phyloP scores from a whole-genome alignment of 2,113 vertebrate genomes.

The Cettia cetti region DNA sequence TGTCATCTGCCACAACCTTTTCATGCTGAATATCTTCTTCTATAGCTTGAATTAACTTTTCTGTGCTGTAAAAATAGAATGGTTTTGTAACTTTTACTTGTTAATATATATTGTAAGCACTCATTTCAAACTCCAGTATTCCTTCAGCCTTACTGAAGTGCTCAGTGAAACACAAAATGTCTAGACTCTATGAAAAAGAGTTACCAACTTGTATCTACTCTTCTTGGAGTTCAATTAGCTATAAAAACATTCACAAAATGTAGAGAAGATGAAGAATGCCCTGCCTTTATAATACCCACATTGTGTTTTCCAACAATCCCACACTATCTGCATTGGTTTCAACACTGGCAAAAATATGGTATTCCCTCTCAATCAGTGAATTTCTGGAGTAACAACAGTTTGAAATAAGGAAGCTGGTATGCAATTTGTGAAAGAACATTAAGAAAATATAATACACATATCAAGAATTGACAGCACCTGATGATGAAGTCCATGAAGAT shows the following conservation, averaged over 20 bases:
- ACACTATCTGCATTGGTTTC: neutral
- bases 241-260: neutral
- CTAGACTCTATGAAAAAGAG: neutral
- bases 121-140: neutral
- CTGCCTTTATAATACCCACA: neutral
- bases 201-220: neutral
- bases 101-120: neutral
- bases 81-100: neutral
- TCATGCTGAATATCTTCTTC: slow-evolving; percentile 86
- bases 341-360: neutral
- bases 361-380: neutral
- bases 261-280: neutral
- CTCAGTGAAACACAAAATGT: neutral
- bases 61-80: slow-evolving; percentile 77
- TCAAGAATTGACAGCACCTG: neutral
- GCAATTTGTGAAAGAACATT: neutral
- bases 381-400: neutral
- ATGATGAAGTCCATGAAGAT: neutral
- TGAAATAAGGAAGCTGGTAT: neutral
- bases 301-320: neutral
- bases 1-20: slow-evolving; percentile 83
- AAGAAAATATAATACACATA: neutral
- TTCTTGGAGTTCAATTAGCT: neutral
- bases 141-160: neutral
- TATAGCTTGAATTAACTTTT: slow-evolving; percentile 82